Evolutionary conservation across 2,888 invertebrate genomes (phyloP).

Genomic region (Eupithecia vulgata): DNA sequence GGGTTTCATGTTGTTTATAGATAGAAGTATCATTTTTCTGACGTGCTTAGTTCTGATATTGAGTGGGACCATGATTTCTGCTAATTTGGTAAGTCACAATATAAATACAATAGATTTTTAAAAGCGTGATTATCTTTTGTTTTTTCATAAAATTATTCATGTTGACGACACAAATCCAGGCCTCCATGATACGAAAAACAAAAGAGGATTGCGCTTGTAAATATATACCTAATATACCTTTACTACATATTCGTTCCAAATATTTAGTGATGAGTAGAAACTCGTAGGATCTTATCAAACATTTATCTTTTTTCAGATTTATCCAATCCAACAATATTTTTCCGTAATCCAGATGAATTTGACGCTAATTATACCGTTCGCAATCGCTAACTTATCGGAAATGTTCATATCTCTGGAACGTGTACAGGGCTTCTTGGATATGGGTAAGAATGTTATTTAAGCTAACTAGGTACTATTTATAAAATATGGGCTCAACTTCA

Average conservation of each 20-base stretch:
- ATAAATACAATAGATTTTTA: background rate
- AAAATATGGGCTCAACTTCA: no score
- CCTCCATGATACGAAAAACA: no score
- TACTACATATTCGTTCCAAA: no score
- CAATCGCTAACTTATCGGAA: slow-evolving; percentile 83
- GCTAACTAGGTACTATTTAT: no score
- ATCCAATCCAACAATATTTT: slow-evolving; percentile 84
- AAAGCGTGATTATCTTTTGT: no score
- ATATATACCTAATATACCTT: no score
- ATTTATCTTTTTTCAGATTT: slow-evolving; percentile 70
- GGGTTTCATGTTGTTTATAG: slow-evolving; percentile 89
- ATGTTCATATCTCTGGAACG: slow-evolving; percentile 83
- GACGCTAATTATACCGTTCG: slow-evolving; percentile 83
- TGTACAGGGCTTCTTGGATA: slow-evolving; percentile 81
- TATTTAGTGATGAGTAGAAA: background rate
- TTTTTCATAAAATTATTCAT: no score
- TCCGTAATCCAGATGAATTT: slow-evolving; percentile 83
- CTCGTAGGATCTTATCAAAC: background rate
- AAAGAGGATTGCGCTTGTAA: no score
- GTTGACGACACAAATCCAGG: no score
- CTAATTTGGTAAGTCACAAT: slow-evolving; percentile 61
- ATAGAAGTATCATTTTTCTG: slow-evolving; percentile 88
- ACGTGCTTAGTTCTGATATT: slow-evolving; percentile 77
- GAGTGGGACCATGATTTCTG: slow-evolving; percentile 66
- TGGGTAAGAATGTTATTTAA: slow-evolving; percentile 63